These are phyloP conservation scores for Monodelphis domestica DNA, from an alignment of 2,797 vertebrate species.

Conservation along the genomic window DNA sequence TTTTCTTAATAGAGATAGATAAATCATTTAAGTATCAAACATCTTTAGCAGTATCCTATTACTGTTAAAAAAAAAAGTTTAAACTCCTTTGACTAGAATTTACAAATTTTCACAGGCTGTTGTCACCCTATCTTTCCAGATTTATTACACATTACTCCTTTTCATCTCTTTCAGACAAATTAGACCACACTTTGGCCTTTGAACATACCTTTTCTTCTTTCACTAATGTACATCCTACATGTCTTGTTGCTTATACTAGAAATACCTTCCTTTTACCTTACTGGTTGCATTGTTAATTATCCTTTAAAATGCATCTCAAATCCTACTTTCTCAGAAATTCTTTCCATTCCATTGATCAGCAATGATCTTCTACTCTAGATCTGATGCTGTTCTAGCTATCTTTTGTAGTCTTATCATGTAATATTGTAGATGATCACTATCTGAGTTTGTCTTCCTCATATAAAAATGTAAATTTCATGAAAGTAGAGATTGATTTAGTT, in stretches of 20 bases:
- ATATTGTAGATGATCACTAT: neutral
- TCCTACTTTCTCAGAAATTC: neutral
- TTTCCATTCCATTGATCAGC: neutral
- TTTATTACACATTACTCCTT: neutral
- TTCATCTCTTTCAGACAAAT: neutral
- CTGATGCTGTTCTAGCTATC: neutral
- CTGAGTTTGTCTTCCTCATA: neutral
- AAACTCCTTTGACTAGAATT: neutral
- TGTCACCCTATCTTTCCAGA: neutral
- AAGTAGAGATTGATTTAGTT: neutral
- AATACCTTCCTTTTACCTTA: neutral
- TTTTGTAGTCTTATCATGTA: neutral
- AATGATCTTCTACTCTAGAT: neutral
- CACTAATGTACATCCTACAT: neutral
- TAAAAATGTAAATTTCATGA: neutral
- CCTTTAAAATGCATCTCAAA: neutral
- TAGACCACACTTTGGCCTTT: neutral
- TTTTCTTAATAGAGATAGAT: neutral
- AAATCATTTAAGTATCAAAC: neutral
- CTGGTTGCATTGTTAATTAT: neutral
- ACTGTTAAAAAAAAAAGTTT: neutral
- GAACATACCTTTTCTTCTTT: neutral
- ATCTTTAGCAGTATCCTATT: neutral
- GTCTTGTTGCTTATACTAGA: neutral
- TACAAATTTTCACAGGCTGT: neutral